Evolutionary conservation across 2,888 invertebrate genomes (phyloP), one percentile per base, ranked within the genome.

Genomic region (Tholera decimalis): DNA sequence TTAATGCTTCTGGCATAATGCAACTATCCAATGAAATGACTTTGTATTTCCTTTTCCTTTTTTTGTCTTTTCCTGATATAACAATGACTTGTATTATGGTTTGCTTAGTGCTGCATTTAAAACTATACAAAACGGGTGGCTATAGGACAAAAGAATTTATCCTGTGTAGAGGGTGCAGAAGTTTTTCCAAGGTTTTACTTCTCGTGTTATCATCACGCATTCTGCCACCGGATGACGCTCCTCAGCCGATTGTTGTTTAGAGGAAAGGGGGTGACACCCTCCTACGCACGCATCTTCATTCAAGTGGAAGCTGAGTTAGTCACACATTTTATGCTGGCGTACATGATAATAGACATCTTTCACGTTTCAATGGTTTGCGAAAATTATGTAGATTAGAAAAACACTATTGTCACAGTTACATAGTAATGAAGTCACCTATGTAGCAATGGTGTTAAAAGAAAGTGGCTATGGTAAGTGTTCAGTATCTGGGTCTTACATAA

Each of bases 191-290:
- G 79, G 79, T 64, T 83, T 86, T 83, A 83, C 80, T 72, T 80
- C 74, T 76, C 77, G 61, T 85, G 78, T 85, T 83, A 82, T 82
- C 76, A 83, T 84, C 88, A 88, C 85, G 85, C 88, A 86, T 85
- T 88, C 79, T 71, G 78, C 74, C 78, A 77, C 83, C 87, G 88
- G 91, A 92, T 91, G 91, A 88, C 83, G 87, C 85, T 87, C 85
- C 89, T 90, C 87, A 77, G 76, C 83, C 79, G 81, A 91, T 92
- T 93, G 91, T 93, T 91, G 85, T 89, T 85, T 83, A 88, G 85
- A 87, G 84, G 83, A 89, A 90, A 90, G 87, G 94, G 94, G 93
- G 92, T 92, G 93, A 89, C 91, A 92, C 92, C 93, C 93, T 92
- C 92, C 93, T 84, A 93, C 92, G 89, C 91, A 91, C 85, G 83